Evolutionary conservation across 2,888 invertebrate species (phyloP).

Genomic region (Chymomyza amoena): DNA sequence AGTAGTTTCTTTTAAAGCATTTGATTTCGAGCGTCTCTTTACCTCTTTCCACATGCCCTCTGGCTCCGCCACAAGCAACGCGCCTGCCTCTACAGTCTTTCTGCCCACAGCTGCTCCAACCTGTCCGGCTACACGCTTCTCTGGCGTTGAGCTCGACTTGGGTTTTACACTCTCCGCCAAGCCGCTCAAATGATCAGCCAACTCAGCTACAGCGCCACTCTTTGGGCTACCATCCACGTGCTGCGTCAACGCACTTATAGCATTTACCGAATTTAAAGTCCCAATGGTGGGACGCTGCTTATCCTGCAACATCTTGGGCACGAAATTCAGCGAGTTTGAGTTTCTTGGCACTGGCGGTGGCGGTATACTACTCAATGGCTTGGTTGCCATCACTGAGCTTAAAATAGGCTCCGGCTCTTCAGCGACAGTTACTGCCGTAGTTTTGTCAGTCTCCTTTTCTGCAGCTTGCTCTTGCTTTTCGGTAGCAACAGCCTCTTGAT

Average conservation of each 20-base stretch:
- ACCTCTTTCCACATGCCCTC: constrained; percentile 81
- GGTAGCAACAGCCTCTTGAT: constrained; percentile 24
- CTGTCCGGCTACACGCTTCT: constrained; percentile 35
- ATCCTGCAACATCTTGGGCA: constrained; percentile 66
- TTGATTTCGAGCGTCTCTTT: constrained; percentile 81
- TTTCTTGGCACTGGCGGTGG: constrained; percentile 84
- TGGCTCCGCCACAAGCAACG: constrained; percentile 65
- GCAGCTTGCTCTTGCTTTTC: background rate
- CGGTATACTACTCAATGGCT: constrained; percentile 84
- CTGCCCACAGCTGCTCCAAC: constrained; percentile 15
- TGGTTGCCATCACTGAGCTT: constrained; percentile 78
- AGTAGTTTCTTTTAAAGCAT: constrained; percentile 80
- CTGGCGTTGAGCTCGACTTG: constrained; percentile 60
- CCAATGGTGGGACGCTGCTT: constrained; percentile 50
- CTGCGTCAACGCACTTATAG: constrained; percentile 72
- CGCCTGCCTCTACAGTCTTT: constrained; percentile 27
- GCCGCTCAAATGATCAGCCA: constrained; percentile 76
- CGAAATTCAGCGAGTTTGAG: constrained; percentile 79
- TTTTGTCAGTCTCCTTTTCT: constrained; percentile 46
- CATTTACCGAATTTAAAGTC: constrained; percentile 57
- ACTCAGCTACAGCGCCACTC: constrained; percentile 66
- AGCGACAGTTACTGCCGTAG: constrained; percentile 20
- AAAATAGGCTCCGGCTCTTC: constrained; percentile 75
- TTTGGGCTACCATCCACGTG: constrained; percentile 65
- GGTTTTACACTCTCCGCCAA: constrained; percentile 75